These are phyloP conservation scores for Andrena chrysosceles DNA, from an alignment of 2,888 invertebrate genomes.

Conservation along the genomic window DNA sequence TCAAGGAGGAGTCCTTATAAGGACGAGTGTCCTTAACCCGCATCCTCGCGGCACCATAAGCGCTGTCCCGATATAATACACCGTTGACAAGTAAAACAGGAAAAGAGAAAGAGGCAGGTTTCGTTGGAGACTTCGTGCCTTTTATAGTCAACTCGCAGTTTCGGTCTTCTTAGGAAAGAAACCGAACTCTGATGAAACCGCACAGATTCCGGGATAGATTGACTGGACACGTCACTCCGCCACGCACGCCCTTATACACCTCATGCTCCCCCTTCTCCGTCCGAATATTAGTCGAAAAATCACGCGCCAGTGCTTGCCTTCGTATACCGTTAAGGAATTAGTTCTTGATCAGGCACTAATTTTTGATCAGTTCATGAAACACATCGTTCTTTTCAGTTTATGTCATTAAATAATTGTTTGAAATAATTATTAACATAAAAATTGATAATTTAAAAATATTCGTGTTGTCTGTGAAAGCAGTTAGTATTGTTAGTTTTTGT, in stretches of 20 bases:
- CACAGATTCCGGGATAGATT: conserved; percentile 55
- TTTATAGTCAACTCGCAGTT: conserved; percentile 78
- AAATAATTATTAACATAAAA: no score
- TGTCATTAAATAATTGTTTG: no score
- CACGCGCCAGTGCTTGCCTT: background rate
- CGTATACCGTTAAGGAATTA: no score
- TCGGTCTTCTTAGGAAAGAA: conserved; percentile 60
- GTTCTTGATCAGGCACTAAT: no score
- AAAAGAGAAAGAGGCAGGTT: conserved; percentile 51
- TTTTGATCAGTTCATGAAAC: no score
- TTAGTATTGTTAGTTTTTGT: no score
- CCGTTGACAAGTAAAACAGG: conserved; percentile 42
- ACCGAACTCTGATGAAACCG: conserved; percentile 66
- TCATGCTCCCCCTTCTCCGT: background rate
- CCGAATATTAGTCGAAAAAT: conserved; percentile 12
- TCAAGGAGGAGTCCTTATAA: conserved; percentile 83
- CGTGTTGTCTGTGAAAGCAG: no score
- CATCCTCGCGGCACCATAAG: conserved; percentile 76
- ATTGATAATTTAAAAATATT: no score
- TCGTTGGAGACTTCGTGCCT: conserved; percentile 72
- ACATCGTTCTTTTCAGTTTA: no score
- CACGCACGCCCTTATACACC: conserved; percentile 11
- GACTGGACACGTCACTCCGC: conserved; percentile 25
- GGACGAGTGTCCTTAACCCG: conserved; percentile 84
- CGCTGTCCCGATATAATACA: conserved; percentile 48